Evolutionary conservation across 2,113 vertebrate species (phyloP), one percentile per base, ranked within the genome.

Genomic region (Eptesicus fuscus): DNA sequence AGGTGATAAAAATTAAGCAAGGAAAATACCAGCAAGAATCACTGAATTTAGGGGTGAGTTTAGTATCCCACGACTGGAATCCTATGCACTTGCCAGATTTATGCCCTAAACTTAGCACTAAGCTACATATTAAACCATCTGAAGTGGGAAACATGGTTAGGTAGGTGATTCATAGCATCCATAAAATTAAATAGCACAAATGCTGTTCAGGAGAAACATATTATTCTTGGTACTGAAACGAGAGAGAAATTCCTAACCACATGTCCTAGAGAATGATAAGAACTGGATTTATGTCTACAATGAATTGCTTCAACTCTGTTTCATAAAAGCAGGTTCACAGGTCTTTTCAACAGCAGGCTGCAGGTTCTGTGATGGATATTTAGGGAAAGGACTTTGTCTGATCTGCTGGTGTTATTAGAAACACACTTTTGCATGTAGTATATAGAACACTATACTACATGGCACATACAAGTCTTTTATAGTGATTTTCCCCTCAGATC

Each of bases 71-170:
- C 14, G 1, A 22, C 37, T 79, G 74, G 74, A 59, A 53, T 74
- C 56, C 59, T 51, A 10, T 28, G 49, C 14, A 32, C 17, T 67
- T 85, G 16, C 30, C 88, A 73, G 61, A 94, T 96, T 86, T 96
- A 69, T 94, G 35, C n/a, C 59, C 51, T 70, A 28, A 40, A 79
- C 69, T 84, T 89, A 78, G 73, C 63, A 53, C n/a, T 95, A 93
- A 91, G 61, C 65, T 91, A 42, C 83, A 73, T 83, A 78, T 82
- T 89, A 93, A 95, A 86, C 82, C 69, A 91, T 90, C 83, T 91
- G 69, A 95, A 74, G 69, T 96, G 74, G 92, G 83, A 95, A 95
- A 74, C 69, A 86, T 82, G 90, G 86, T 89, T 89, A 89, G 49
- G 63, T 86, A 89, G 78, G 82, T 97, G 93, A 96, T 88, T 94